Evolutionary conservation across 1,140 invertebrate genomes (phyloP).

Genomic region (Drosophila rhopaloa): DNA sequence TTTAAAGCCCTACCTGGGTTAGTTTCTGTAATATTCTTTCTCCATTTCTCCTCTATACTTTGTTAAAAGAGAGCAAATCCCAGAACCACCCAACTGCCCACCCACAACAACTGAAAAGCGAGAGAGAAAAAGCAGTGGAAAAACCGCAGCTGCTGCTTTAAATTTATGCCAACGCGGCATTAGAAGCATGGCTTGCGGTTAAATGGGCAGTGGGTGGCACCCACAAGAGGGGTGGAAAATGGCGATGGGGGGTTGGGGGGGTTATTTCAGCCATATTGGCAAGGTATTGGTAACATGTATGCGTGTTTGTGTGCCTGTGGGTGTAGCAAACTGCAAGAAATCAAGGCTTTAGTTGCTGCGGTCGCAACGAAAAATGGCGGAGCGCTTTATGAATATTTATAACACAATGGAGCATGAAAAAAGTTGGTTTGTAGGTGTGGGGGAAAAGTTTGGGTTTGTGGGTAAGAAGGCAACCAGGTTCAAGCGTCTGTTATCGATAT

Average conservation of each 20-base stretch:
- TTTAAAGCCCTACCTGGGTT: conserved; percentile 42
- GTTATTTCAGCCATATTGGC: conserved; percentile 56
- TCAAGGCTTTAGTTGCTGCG: conserved; percentile 73
- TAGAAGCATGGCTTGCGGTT: conserved; percentile 76
- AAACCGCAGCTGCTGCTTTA: conserved; percentile 80
- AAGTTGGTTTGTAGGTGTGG: conserved; percentile 47
- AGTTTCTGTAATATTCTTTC: conserved; percentile 30
- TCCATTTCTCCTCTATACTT: conserved; percentile 7
- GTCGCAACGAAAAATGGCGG: conserved; percentile 62
- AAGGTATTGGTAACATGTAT: conserved; percentile 62
- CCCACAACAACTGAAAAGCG: background rate
- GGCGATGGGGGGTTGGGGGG: background rate
- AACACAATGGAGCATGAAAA: conserved; percentile 79
- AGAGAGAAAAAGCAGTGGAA: conserved; percentile 41
- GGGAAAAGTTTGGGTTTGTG: background rate
- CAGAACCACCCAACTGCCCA: conserved; percentile 3
- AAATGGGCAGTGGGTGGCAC: conserved; percentile 29
- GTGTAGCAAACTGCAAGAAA: conserved; percentile 67
- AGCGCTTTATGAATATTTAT: conserved; percentile 79
- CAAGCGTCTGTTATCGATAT: conserved; percentile 49
- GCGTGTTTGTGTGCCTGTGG: conserved; percentile 3
- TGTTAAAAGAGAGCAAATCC: conserved; percentile 31
- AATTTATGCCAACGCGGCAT: conserved; percentile 78
- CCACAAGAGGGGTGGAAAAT: background rate
- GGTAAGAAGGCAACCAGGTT: conserved; percentile 25